Evolutionary conservation across 2,797 vertebrate genomes (phyloP).

Genomic region (Enteromius thamalakanensis): DNA sequence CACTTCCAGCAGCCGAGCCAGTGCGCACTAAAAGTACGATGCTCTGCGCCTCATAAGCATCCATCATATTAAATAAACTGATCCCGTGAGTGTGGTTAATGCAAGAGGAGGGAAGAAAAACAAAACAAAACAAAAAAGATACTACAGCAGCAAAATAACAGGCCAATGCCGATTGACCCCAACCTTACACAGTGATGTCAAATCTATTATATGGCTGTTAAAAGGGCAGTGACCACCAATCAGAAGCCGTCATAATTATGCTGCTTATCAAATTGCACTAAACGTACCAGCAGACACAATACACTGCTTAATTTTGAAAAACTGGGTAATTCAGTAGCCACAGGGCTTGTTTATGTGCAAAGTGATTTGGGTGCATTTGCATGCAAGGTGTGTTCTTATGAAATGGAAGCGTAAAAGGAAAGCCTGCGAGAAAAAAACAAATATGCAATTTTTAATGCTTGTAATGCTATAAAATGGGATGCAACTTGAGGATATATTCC

Average conservation of each 20-base stretch:
- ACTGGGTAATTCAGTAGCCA: constrained; percentile 43
- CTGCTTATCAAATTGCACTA: constrained; percentile 30
- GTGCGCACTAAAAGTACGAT: background rate
- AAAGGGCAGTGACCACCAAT: constrained; percentile 8
- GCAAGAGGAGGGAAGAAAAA: background rate
- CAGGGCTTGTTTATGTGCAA: constrained; percentile 24
- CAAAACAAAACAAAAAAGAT: constrained; percentile 6
- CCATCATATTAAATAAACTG: constrained; percentile 29
- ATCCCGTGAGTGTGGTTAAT: background rate
- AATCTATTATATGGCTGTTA: constrained; percentile 34
- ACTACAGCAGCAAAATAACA: background rate
- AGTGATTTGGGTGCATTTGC: constrained; percentile 41
- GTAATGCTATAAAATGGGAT: constrained; percentile 20
- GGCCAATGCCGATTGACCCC: constrained; percentile 46
- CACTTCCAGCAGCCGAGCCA: constrained; percentile 14
- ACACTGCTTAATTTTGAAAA: constrained; percentile 33
- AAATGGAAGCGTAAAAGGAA: constrained; percentile 31
- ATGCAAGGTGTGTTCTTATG: constrained; percentile 39
- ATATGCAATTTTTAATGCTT: background rate
- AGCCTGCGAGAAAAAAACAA: background rate
- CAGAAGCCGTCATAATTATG: constrained; percentile 34
- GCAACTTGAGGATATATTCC: background rate
- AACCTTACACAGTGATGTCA: constrained; percentile 46
- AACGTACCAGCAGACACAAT: constrained; percentile 16
- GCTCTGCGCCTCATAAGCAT: constrained; percentile 33